Conservation (phyloP, 2,888 invertebrate species). For the Troides helena region DNA sequence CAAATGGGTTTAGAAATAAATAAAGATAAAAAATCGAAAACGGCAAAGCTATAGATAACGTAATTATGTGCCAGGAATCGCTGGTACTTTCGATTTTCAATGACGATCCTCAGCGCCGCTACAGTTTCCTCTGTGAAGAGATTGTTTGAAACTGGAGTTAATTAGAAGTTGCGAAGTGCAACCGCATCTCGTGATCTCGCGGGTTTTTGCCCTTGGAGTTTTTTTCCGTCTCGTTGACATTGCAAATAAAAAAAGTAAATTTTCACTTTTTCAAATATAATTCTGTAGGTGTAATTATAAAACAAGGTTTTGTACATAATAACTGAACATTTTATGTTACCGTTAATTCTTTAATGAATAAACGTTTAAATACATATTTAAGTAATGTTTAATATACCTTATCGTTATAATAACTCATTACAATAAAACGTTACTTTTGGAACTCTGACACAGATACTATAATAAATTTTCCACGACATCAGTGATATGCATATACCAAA, state of each 20-base stretch:
- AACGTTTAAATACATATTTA: too few species aligned
- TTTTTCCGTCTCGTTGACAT: slow-evolving; percentile 18
- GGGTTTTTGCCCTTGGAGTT: slow-evolving; percentile 30
- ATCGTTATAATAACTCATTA: too few species aligned
- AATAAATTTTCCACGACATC: neutral
- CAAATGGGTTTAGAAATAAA: neutral
- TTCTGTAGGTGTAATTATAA: neutral
- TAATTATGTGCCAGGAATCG: slow-evolving; percentile 18
- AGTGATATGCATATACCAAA: neutral
- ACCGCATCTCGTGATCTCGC: slow-evolving; percentile 31
- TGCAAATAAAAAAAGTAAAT: neutral
- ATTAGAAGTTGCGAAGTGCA: slow-evolving; percentile 52
- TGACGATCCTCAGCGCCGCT: slow-evolving; percentile 13
- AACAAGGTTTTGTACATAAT: too few species aligned
- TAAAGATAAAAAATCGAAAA: slow-evolving; percentile 23
- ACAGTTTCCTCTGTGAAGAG: slow-evolving; percentile 35
- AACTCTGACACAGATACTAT: too few species aligned
- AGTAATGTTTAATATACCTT: too few species aligned
- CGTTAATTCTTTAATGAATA: too few species aligned
- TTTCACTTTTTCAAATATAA: neutral
- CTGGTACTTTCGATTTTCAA: slow-evolving; percentile 23
- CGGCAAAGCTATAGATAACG: neutral
- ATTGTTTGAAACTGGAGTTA: slow-evolving; percentile 46
- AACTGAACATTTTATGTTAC: too few species aligned
- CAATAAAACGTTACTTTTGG: too few species aligned